These are phyloP conservation scores for Zaprionus capensis DNA, from an alignment of 1,140 invertebrate genomes.

Conservation along the genomic window DNA sequence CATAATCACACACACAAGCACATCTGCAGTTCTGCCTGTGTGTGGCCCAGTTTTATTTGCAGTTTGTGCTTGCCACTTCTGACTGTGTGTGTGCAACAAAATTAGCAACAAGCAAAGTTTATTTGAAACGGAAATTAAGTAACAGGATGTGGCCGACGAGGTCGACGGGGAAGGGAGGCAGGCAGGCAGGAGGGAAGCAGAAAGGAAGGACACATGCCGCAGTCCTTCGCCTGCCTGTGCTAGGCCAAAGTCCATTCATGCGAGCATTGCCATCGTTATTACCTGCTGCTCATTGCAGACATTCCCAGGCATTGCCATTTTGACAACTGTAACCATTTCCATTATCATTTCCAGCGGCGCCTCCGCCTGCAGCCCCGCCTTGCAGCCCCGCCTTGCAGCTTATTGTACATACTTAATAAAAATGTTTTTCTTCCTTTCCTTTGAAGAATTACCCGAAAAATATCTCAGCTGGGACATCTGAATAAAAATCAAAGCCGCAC, in stretches of 20 bases:
- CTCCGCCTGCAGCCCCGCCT: background rate
- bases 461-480: constrained; percentile 13
- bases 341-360: background rate
- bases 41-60: constrained; percentile 61
- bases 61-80: background rate
- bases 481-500: constrained; percentile 15
- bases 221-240: background rate
- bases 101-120: constrained; percentile 78
- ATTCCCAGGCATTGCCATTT: constrained; percentile 14
- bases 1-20: background rate
- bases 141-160: constrained; percentile 60
- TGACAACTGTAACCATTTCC: constrained; percentile 15
- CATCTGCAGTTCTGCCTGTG: constrained; percentile 27
- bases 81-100: constrained; percentile 54
- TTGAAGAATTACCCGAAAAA: background rate
- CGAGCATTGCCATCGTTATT: constrained; percentile 26
- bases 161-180: background rate
- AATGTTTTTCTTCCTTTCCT: background rate
- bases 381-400: background rate
- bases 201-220: background rate
- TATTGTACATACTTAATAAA: constrained; percentile 15
- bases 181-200: background rate
- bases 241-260: background rate
- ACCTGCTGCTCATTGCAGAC: constrained; percentile 20
- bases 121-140: constrained; percentile 81